Evolutionary conservation across 2,797 vertebrate species (phyloP).

Genomic region (Lithobates pipiens): DNA sequence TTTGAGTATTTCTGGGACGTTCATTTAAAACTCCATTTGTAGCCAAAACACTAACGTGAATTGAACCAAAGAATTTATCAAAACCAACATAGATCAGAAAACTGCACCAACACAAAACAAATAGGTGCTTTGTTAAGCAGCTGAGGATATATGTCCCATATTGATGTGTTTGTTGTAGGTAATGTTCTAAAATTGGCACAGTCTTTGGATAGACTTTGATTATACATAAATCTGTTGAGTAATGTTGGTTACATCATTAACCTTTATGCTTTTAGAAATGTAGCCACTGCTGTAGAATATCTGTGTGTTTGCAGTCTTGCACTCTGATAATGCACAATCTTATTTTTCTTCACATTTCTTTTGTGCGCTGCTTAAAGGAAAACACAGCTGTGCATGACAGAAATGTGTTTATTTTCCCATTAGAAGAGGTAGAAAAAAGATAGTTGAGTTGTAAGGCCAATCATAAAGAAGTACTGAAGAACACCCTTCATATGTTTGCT

Average conservation of each 20-base stretch:
- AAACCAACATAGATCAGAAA: constrained; percentile 70
- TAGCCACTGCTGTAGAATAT: constrained; percentile 73
- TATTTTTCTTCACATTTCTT: constrained; percentile 71
- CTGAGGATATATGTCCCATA: constrained; percentile 64
- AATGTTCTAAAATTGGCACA: constrained; percentile 81
- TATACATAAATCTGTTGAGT: constrained; percentile 87
- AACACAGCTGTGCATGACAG: constrained; percentile 79
- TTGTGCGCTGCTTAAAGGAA: constrained; percentile 78
- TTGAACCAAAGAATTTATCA: constrained; percentile 63
- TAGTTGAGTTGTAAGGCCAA: constrained; percentile 77
- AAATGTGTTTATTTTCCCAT: constrained; percentile 82
- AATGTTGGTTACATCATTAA: constrained; percentile 83
- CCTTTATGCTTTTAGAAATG: constrained; percentile 79
- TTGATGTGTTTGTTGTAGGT: constrained; percentile 71
- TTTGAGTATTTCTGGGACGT: neutral
- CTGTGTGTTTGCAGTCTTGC: constrained; percentile 77
- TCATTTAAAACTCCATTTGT: neutral
- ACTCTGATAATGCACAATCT: constrained; percentile 74
- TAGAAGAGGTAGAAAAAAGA: constrained; percentile 81
- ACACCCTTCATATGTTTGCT: constrained; percentile 80
- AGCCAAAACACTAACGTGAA: constrained; percentile 24
- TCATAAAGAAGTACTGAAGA: constrained; percentile 79
- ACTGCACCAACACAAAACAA: constrained; percentile 71
- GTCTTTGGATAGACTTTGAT: constrained; percentile 86
- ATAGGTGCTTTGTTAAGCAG: constrained; percentile 66